Percentiles rank a stretch among this genome's conserved stretches.
These are phyloP conservation scores for Melipona quadrifasciata DNA, from an alignment of 1,140 invertebrate genomes.

Conservation along the genomic window DNA sequence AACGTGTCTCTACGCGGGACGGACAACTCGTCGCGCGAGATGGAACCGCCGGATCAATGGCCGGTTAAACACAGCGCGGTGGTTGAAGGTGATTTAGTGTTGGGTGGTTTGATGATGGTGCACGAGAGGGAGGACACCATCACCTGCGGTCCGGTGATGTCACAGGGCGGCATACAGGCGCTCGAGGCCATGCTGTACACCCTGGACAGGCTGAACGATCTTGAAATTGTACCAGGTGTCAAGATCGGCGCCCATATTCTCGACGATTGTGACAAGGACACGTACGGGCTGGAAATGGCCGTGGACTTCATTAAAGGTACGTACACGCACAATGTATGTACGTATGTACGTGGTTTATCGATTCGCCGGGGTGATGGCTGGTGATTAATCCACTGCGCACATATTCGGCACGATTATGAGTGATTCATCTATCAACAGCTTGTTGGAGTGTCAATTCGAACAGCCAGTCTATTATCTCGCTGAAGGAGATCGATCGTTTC, in stretches of 20 bases:
- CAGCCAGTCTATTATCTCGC: no score
- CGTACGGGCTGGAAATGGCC: slow-evolving; percentile 97
- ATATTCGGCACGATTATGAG: background rate
- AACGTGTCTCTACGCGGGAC: slow-evolving; percentile 1
- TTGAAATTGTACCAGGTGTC: slow-evolving; percentile 87
- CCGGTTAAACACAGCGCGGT: slow-evolving; percentile 93
- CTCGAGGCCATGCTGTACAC: slow-evolving; percentile 96
- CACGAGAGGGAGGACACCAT: slow-evolving; percentile 93
- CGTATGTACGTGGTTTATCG: background rate
- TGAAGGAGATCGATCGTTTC: no score
- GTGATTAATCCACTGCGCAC: background rate
- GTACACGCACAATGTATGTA: slow-evolving; percentile 57
- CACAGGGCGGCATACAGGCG: slow-evolving; percentile 95
- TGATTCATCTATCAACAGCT: background rate
- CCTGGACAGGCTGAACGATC: slow-evolving; percentile 90
- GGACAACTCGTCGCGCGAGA: slow-evolving; percentile 38
- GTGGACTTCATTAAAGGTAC: slow-evolving; percentile 98
- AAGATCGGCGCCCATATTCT: slow-evolving; percentile 93
- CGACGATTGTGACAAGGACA: slow-evolving; percentile 98
- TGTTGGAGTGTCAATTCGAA: background rate
- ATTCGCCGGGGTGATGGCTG: background rate
- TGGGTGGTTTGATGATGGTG: slow-evolving; percentile 97
- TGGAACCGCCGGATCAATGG: slow-evolving; percentile 82
- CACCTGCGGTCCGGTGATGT: slow-evolving; percentile 96
- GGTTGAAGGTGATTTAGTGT: slow-evolving; percentile 91